Conservation (phyloP, 2,113 vertebrate genomes). For the Poeciliopsis retropinna region DNA sequence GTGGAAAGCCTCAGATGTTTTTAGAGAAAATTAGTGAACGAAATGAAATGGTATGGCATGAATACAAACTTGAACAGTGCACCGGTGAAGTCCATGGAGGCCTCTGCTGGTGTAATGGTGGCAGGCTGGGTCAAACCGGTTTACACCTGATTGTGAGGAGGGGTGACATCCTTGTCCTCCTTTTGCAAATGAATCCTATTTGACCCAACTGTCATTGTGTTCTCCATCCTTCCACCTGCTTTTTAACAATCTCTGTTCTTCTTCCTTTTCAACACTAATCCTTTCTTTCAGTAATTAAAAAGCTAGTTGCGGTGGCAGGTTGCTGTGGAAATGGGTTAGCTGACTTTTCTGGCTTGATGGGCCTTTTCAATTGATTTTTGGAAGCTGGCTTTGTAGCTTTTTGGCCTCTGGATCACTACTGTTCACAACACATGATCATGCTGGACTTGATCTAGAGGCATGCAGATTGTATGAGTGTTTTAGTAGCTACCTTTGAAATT, state of each 20-base stretch:
- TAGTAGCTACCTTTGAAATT: no score
- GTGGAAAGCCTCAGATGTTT: no score
- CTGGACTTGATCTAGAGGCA: no score
- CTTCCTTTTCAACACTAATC: conserved; percentile 21
- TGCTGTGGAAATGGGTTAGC: conserved; percentile 48
- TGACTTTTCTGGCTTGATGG: conserved; percentile 11
- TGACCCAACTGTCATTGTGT: conserved; percentile 37
- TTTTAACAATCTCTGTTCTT: not conserved
- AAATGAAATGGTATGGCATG: no score
- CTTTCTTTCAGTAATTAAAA: conserved; percentile 18
- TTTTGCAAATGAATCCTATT: conserved; percentile 35
- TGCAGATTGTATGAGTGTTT: no score
- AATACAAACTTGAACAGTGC: no score
- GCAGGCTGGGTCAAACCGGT: conserved; percentile 29
- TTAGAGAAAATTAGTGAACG: no score
- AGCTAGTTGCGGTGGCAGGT: conserved; percentile 24
- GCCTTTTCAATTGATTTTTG: conserved; percentile 43
- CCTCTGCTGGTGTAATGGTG: not conserved
- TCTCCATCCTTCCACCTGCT: conserved; percentile 22
- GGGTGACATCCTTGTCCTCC: not conserved
- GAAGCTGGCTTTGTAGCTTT: conserved; percentile 14
- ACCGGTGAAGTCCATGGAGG: no score
- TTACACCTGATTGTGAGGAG: conserved; percentile 16
- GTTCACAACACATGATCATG: no score
- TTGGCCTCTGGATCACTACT: not conserved